These are phyloP conservation scores for Noctua comes DNA, from an alignment of 2,888 invertebrate species.

Conservation along the genomic window DNA sequence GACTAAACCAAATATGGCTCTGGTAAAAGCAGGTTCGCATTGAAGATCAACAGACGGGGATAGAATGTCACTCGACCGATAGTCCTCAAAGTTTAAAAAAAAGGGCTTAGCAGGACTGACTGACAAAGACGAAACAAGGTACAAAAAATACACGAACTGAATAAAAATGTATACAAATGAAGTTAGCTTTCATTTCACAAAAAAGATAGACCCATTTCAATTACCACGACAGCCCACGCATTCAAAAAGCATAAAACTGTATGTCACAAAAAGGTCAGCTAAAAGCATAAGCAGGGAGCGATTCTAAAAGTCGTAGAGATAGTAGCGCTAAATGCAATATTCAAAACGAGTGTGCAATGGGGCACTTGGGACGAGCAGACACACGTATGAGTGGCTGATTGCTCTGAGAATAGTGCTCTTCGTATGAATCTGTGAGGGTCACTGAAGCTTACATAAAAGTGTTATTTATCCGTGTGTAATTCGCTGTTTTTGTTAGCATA, in stretches of 20 bases:
- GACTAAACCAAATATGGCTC: not conserved
- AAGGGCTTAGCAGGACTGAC: not conserved
- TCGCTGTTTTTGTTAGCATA: constrained; percentile 28
- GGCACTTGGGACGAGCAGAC: constrained; percentile 80
- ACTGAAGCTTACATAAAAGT: constrained; percentile 69
- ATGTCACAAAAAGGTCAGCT: constrained; percentile 60
- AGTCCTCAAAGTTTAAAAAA: not conserved
- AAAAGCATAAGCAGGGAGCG: constrained; percentile 53
- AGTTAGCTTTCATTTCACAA: not conserved
- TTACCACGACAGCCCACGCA: constrained; percentile 2
- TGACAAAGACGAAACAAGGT: not conserved
- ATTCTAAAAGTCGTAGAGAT: constrained; percentile 69
- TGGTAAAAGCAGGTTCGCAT: not conserved
- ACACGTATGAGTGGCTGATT: constrained; percentile 84
- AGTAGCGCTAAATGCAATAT: constrained; percentile 86
- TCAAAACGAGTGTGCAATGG: constrained; percentile 83
- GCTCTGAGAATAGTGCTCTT: constrained; percentile 81
- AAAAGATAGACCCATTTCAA: constrained; percentile 13
- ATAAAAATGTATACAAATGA: constrained; percentile 20
- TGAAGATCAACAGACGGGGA: not conserved
- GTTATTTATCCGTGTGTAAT: constrained; percentile 57
- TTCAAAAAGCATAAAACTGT: constrained; percentile 32
- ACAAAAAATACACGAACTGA: constrained; percentile 10
- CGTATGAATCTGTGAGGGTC: constrained; percentile 79
- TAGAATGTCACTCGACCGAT: not conserved